Percentiles rank a stretch among this genome's conserved stretches.
phyloP scores from a whole-genome alignment of 2,888 invertebrate genomes.

The Thereva nobilitata region DNA sequence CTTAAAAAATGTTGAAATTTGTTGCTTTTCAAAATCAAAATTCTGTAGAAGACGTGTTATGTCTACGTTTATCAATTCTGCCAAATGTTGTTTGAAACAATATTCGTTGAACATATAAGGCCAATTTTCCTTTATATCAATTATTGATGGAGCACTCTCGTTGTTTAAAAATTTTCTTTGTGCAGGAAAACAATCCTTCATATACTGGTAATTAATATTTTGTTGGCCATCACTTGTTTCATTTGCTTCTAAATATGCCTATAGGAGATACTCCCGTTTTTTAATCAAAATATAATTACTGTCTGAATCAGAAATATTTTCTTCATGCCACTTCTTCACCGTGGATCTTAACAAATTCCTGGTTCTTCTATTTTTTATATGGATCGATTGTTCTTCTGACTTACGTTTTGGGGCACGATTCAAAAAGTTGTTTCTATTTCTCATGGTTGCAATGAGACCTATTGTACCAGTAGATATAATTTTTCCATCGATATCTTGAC shows the following conservation, averaged over 20 bases:
- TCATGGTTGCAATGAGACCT: conserved; percentile 29
- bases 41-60: no score
- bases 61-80: not conserved
- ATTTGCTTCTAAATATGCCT: not conserved
- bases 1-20: no score
- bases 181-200: not conserved
- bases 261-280: not conserved
- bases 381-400: not conserved
- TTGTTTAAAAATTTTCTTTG: conserved; percentile 6
- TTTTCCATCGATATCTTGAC: conserved; percentile 35
- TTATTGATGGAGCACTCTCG: not conserved
- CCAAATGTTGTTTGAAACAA: not conserved
- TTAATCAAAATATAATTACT: not conserved
- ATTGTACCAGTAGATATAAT: conserved; percentile 21
- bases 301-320: not conserved
- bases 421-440: conserved; percentile 38
- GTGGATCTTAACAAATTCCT: not conserved
- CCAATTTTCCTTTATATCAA: not conserved
- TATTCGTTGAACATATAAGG: not conserved
- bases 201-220: not conserved
- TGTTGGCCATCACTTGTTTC: not conserved
- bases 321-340: not conserved
- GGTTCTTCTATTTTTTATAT: not conserved
- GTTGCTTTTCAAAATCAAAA: no score
- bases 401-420: conserved; percentile 18